Base-by-base conservation (phyloP, 1,140 invertebrate species). In the Eumaeus atala region DNA sequence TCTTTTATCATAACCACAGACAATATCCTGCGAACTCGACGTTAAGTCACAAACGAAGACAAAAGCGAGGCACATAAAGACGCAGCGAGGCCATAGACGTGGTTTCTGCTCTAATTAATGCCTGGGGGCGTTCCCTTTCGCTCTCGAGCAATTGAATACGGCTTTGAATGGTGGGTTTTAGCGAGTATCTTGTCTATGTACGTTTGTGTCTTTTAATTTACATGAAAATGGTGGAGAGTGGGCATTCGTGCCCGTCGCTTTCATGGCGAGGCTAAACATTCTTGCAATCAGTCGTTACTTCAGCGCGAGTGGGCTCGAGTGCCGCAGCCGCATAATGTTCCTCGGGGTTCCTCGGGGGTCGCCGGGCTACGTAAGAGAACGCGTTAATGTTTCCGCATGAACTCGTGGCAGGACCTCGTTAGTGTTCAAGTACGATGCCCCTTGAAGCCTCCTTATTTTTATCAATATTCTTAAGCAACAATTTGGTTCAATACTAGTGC, bases 201-300 rank as follows among this genome's bases (percentile, higher is more conserved):
- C 71, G 70, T 81, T 81, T 79, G 76, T 78, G 74, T 83, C 80
- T 86, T 86, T 86, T 86, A 86, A 86, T 86, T 86, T 86, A 76
- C 77, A 83, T 81, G 69, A 86, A 86, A 84, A 82, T 83, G 77
- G 72, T 79, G 73, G 71, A 67, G 72, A 75, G 77, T 72, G 64
- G 70, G 77, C 76, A 76, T 79, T 72, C 77, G 64, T 58, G 40
- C 40, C 21, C 40, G 40, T 16, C 40, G 40, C 58, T 71, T 76
- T 70, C 66, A 72, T 60, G 33, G 61, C 61, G 58, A 52, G 60
- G 64, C 62, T 71, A 70, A 75, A 70, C 61, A 70, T 73, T 74
- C 65, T 70, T 66, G 56, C 71, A 73, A 77, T 82, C 77, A 77
- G 72, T 79, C 68, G 73, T 74, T 73, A 76, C 67, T 44, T 17